Evolutionary conservation across 2,888 invertebrate genomes (phyloP).

Genomic region (Keiferia lycopersicella): DNA sequence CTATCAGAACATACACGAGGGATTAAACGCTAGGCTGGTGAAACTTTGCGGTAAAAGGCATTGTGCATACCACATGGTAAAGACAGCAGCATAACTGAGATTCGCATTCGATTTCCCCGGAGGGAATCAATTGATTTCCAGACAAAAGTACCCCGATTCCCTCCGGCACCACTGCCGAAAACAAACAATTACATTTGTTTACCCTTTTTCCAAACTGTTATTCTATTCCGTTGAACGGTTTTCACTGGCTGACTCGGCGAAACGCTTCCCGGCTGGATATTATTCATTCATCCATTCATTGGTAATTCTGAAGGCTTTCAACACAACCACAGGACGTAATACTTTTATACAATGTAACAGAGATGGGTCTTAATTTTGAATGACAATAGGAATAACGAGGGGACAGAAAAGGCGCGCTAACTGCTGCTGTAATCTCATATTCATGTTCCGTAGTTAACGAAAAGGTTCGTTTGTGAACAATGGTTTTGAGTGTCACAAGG

Average conservation of each 20-base stretch:
- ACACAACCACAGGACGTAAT: slow-evolving; percentile 1
- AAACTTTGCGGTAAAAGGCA: too few species aligned
- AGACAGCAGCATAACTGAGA: background rate
- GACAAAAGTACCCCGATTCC: slow-evolving; percentile 14
- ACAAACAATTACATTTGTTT: slow-evolving; percentile 26
- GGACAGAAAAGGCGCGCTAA: slow-evolving; percentile 21
- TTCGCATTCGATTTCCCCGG: slow-evolving; percentile 23
- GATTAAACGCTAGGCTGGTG: background rate
- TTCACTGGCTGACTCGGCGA: slow-evolving; percentile 8
- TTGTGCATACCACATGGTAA: background rate
- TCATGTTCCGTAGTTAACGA: slow-evolving; percentile 40
- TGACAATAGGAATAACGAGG: slow-evolving; percentile 22
- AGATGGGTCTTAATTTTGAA: slow-evolving; percentile 19
- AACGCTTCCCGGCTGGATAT: background rate
- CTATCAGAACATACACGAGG: too few species aligned
- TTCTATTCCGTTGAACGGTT: slow-evolving; percentile 21
- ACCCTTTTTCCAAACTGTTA: slow-evolving; percentile 24
- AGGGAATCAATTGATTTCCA: slow-evolving; percentile 25
- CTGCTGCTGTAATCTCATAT: slow-evolving; percentile 28
- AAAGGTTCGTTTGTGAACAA: slow-evolving; percentile 69
- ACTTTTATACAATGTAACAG: slow-evolving; percentile 18
- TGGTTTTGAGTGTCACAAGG: slow-evolving; percentile 79
- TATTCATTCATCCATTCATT: slow-evolving; percentile 2
- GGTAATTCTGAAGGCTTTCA: slow-evolving; percentile 7
- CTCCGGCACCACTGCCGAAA: slow-evolving; percentile 20